A percentile compares a stretch with the other conserved stretches of the same genome.
Conservation (phyloP, 2,888 invertebrate genomes). For the Aspidiotus destructor region DNA sequence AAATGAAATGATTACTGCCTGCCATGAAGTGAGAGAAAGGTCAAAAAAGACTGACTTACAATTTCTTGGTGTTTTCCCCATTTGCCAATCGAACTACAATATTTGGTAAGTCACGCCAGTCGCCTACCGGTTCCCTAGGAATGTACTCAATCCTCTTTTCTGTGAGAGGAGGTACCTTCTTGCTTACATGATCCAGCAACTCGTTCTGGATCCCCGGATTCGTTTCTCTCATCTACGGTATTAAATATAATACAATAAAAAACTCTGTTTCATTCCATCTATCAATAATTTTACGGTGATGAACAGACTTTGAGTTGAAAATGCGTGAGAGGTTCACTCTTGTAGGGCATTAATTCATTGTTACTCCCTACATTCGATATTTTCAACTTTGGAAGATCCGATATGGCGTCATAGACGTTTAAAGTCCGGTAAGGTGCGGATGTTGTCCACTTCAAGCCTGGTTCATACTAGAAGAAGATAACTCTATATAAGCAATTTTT, state of each 20-base stretch:
- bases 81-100: slow-evolving; percentile 58
- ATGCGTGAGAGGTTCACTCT: slow-evolving; percentile 58
- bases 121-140: slow-evolving; percentile 63
- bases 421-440: slow-evolving; percentile 68
- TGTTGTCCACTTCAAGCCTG: slow-evolving; percentile 54
- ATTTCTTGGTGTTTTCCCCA: slow-evolving; percentile 54
- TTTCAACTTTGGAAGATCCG: slow-evolving; percentile 63
- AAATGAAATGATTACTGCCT: too few species aligned
- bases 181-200: slow-evolving; percentile 68
- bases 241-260: background rate
- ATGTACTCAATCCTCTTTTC: slow-evolving; percentile 66
- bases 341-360: slow-evolving; percentile 46
- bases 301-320: slow-evolving; percentile 49
- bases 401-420: slow-evolving; percentile 72
- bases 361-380: slow-evolving; percentile 54
- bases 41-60: slow-evolving; percentile 43
- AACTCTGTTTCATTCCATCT: background rate
- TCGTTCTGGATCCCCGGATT: slow-evolving; percentile 35
- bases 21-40: too few species aligned
- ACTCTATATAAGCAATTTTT: background rate
- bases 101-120: slow-evolving; percentile 81
- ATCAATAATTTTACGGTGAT: background rate
- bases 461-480: slow-evolving; percentile 41
- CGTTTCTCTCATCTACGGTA: slow-evolving; percentile 50
- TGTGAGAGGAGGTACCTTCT: slow-evolving; percentile 70